Evolutionary conservation across 2,888 invertebrate genomes (phyloP).

Genomic region (Athalia cordata): DNA sequence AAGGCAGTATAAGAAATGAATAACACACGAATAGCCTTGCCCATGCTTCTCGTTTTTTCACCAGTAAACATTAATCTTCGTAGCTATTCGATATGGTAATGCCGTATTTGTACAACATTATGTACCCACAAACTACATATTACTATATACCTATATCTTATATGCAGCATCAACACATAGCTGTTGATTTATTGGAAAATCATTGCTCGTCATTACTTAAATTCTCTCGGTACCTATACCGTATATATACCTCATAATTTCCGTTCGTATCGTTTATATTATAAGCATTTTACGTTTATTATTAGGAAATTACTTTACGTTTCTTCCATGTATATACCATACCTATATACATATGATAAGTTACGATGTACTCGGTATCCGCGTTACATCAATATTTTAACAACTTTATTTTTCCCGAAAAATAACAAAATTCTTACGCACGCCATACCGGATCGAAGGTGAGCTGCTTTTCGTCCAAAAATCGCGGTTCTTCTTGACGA

Average conservation of each 20-base stretch:
- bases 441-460: too few relatives aligned
- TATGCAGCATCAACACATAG: slow-evolving; percentile 11
- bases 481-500: too few relatives aligned
- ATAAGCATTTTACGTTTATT: not conserved
- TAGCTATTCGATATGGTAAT: slow-evolving; percentile 40
- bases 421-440: too few relatives aligned
- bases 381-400: too few relatives aligned
- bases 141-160: not conserved
- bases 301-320: not conserved
- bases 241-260: slow-evolving; percentile 5
- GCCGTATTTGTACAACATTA: slow-evolving; percentile 27
- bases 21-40: slow-evolving; percentile 12
- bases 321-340: too few relatives aligned
- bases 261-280: not conserved
- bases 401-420: too few relatives aligned
- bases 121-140: too few relatives aligned
- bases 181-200: slow-evolving; percentile 41
- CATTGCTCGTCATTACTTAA: slow-evolving; percentile 35
- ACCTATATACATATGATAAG: too few relatives aligned
- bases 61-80: slow-evolving; percentile 33
- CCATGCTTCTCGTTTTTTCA: slow-evolving; percentile 15
- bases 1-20: not conserved
- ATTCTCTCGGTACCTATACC: not conserved
- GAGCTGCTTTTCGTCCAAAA: too few relatives aligned
- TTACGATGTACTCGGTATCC: too few relatives aligned